phyloP scores from a whole-genome alignment of 2,797 vertebrate species.

The Lacerta bilineata region DNA sequence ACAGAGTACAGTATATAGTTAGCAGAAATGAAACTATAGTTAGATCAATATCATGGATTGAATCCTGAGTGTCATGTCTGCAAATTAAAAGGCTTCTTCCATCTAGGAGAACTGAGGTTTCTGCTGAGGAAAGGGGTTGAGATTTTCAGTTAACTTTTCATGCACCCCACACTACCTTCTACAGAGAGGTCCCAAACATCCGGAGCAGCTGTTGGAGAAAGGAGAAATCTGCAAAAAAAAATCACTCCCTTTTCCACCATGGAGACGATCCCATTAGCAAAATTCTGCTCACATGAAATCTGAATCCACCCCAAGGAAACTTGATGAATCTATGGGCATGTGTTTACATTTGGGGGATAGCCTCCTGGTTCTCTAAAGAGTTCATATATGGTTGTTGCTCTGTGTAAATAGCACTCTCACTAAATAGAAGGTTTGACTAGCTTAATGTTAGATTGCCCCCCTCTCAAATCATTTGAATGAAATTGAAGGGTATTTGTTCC shows the following conservation, averaged over 20 bases:
- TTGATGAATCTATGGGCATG: background rate
- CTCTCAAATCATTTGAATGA: background rate
- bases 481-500: background rate
- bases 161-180: too few relatives aligned
- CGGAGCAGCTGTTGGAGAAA: background rate
- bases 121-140: background rate
- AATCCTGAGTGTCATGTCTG: background rate
- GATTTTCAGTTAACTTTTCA: background rate
- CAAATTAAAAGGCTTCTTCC: background rate
- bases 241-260: background rate
- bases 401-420: background rate
- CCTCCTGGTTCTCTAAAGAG: background rate
- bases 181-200: background rate
- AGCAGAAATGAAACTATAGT: background rate
- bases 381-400: background rate
- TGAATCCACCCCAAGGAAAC: background rate
- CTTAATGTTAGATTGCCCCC: background rate
- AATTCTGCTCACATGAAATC: background rate
- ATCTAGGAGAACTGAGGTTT: background rate
- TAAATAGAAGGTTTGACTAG: background rate
- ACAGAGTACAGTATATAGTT: accelerated
- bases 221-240: background rate
- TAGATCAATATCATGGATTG: background rate
- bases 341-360: background rate
- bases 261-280: background rate